phyloP scores from a whole-genome alignment of 2,888 invertebrate species.

The Deilephila porcellus region DNA sequence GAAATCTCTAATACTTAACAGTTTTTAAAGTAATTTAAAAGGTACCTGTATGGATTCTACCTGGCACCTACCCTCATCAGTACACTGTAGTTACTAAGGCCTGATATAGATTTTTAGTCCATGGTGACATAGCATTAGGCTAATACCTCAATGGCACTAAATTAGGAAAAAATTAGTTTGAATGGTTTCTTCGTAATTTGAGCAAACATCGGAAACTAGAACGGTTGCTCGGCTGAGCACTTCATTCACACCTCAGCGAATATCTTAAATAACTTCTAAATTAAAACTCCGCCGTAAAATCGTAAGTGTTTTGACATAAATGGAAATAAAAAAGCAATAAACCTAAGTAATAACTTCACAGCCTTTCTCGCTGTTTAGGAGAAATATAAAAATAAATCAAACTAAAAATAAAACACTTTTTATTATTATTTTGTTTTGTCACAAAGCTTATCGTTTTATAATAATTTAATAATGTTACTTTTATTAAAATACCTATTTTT shows the following conservation, averaged over 20 bases:
- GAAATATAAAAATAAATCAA: neutral
- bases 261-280: neutral
- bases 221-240: neutral
- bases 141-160: neutral
- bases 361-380: neutral
- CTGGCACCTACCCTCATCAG: too few species aligned
- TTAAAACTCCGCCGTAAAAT: neutral
- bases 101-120: too few species aligned
- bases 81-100: too few species aligned
- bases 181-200: neutral
- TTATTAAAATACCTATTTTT: too few species aligned
- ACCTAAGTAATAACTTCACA: neutral
- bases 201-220: neutral
- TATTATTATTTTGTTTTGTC: too few species aligned
- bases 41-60: too few species aligned
- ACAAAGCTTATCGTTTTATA: too few species aligned
- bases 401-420: neutral
- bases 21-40: too few species aligned
- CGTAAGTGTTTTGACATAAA: neutral
- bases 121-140: too few species aligned
- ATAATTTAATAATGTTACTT: too few species aligned
- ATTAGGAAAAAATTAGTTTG: neutral
- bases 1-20: too few species aligned
- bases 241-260: neutral
- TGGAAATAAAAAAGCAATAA: neutral